Conservation (phyloP, 2,797 vertebrate genomes). For the Gorsachius magnificus region DNA sequence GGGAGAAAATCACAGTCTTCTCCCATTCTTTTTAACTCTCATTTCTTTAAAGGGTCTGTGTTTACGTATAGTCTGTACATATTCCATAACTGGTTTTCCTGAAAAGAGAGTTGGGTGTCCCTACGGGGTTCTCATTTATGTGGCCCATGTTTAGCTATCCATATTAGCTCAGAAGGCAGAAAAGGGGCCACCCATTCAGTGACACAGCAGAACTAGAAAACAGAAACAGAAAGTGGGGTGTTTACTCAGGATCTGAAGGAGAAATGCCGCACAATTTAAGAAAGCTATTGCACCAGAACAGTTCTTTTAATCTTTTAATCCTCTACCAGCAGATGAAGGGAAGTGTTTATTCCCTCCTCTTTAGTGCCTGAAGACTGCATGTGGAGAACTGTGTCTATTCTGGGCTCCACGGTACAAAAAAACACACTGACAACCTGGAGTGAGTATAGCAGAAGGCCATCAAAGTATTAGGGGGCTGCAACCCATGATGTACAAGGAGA, state of each 20-base stretch:
- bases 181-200: background rate
- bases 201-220: background rate
- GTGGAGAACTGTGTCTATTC: background rate
- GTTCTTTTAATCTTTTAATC: background rate
- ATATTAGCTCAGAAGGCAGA: background rate
- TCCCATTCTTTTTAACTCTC: background rate
- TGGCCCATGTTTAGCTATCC: background rate
- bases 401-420: background rate
- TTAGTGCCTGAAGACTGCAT: background rate
- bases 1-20: background rate
- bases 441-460: background rate
- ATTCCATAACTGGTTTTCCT: background rate
- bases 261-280: background rate
- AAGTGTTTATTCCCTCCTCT: background rate
- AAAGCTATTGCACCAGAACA: background rate
- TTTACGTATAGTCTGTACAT: background rate
- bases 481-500: background rate
- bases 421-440: background rate
- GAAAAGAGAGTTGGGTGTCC: background rate
- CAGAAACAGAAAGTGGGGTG: background rate
- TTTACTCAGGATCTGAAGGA: background rate
- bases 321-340: background rate
- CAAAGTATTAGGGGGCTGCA: fast-evolving
- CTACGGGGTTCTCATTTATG: background rate
- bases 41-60: background rate